Base-by-base conservation (phyloP, 2,113 vertebrate genomes). In the Lates calcarifer region DNA sequence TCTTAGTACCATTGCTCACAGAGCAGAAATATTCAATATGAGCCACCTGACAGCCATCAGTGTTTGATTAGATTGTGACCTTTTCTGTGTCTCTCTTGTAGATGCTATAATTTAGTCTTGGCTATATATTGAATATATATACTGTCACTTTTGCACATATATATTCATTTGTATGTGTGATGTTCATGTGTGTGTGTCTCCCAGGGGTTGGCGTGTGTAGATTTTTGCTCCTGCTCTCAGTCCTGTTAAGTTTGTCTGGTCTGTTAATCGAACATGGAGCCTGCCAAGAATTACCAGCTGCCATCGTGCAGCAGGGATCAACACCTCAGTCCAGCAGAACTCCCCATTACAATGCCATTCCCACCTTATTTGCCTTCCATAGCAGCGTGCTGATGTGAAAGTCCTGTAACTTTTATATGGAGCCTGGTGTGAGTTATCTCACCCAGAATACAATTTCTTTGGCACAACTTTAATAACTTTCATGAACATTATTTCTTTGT, bases 231-330 rank as follows among this genome's bases (percentile, higher is more conserved):
- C 26, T 31, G 10, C n/a, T 37, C 49, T 74, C 58, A 28, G 70
- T 43, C 47, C 45, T 56, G 55, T 79, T 77, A 53, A 81, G 80
- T 61, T 87, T 81, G 69, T 85, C 76, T 79, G 73, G 62, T 55
- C 71, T 68, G 68, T 58, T 90, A 89, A 84, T 90, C 55, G 49
- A 88, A 87, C 24, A 45, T 35, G 10, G 2, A 74, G 73, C 39
- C 66, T 87, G 89, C 80, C 84, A 89, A 86, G 80, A 79, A 79
- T 74, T 65, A 82, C 39, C 86, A 90, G 81, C 81, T 93, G 91
- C 71, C 73, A 72, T 79, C 14, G 18, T 68, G 61, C 71, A 65
- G 60, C 76, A 55, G 67, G 61, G 82, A 88, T 90, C 76, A 89
- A 90, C 83, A 80, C 81, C 81, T 85, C 86, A 13, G 65, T 53